A percentile compares a stretch with the other conserved stretches of the same genome.
phyloP scores from a whole-genome alignment of 2,113 vertebrate genomes.

The Salvator merianae region DNA sequence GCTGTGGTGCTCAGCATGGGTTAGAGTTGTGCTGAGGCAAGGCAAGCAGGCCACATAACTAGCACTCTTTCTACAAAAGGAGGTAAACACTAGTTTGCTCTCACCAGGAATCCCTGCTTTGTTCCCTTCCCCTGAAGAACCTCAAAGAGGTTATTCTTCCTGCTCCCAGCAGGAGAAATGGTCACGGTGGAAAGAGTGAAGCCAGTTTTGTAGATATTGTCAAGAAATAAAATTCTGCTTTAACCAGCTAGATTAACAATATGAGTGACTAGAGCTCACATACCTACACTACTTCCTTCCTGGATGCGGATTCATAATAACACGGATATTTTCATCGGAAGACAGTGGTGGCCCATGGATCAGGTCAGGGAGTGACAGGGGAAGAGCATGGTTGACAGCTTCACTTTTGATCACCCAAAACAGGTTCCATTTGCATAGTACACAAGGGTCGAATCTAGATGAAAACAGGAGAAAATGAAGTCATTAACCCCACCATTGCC shows the following conservation, averaged over 20 bases:
- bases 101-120: conserved; percentile 14
- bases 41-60: conserved; percentile 17
- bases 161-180: conserved; percentile 33
- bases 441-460: no score
- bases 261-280: background rate
- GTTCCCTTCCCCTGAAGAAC: conserved; percentile 4
- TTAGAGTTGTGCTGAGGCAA: background rate
- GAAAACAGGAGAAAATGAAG: no score
- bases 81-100: conserved; percentile 20
- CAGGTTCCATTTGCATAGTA: no score
- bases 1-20: conserved; percentile 3
- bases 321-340: background rate
- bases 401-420: no score
- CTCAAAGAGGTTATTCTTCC: background rate
- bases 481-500: no score
- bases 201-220: conserved; percentile 2
- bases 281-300: background rate
- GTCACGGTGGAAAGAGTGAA: conserved; percentile 46
- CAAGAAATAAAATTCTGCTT: background rate
- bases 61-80: background rate
- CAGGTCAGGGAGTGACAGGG: no score
- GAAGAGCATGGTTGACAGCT: no score
- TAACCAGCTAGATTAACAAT: background rate
- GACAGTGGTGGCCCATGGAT: no score
- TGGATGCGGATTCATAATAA: background rate